Conservation (phyloP, 2,113 vertebrate genomes). For the Mus musculus region GRCm39 chr3:151751501-151752000, state of each 20-base stretch:
- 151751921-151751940: neutral
- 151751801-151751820: neutral
- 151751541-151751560: neutral
- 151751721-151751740: neutral
- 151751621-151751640: neutral
- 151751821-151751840: neutral
- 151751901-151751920: neutral
- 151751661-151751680: neutral
- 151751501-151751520: neutral
- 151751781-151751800: neutral
- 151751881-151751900: neutral
- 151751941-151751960: neutral
- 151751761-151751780: neutral
- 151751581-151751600: neutral
- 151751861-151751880: neutral
- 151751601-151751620: neutral
- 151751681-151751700: neutral
- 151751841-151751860: neutral
- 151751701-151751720: neutral
- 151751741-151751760: slow-evolving; percentile 46
- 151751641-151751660: neutral
- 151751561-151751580: neutral
- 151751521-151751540: neutral
- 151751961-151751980: neutral
- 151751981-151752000: neutral